A percentile compares a stretch with the other conserved stretches of the same genome.
phyloP scores from a whole-genome alignment of 2,797 vertebrate species.

The Alfaro cultratus region DNA sequence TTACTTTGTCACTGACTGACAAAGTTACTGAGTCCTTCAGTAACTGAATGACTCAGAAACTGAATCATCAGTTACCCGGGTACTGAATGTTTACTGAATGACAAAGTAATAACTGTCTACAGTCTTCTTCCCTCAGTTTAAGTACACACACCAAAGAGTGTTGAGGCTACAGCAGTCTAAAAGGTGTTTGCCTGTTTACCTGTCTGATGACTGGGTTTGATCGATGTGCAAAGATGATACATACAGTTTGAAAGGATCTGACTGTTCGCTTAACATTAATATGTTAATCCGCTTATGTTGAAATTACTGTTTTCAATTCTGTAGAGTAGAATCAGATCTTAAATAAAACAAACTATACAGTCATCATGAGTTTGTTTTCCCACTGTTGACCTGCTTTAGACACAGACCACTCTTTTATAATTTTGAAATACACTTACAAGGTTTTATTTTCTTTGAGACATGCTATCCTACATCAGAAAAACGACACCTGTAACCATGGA shows the following conservation, averaged over 20 bases:
- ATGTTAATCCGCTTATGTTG: not conserved
- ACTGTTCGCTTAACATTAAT: not conserved
- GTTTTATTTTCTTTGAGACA: constrained; percentile 6
- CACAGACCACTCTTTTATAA: not conserved
- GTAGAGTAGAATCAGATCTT: not conserved
- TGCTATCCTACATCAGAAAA: constrained; percentile 23
- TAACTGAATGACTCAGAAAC: no score
- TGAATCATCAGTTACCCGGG: no score
- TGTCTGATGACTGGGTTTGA: not conserved
- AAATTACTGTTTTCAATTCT: not conserved
- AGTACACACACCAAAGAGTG: not conserved
- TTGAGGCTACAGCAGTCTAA: not conserved
- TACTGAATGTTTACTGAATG: not conserved
- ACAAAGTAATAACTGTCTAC: not conserved
- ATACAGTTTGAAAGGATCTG: not conserved
- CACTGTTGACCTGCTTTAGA: not conserved
- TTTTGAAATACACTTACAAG: constrained; percentile 3
- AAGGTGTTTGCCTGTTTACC: not conserved
- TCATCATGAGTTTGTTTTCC: not conserved
- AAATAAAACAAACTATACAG: constrained; percentile 1
- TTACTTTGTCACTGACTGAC: not conserved
- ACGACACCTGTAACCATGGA: constrained; percentile 40
- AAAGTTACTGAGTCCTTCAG: no score
- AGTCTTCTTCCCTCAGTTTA: not conserved
- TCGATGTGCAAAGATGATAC: not conserved